Conservation (phyloP, 2,888 invertebrate species). For the Barypeithes pellucidus region DNA sequence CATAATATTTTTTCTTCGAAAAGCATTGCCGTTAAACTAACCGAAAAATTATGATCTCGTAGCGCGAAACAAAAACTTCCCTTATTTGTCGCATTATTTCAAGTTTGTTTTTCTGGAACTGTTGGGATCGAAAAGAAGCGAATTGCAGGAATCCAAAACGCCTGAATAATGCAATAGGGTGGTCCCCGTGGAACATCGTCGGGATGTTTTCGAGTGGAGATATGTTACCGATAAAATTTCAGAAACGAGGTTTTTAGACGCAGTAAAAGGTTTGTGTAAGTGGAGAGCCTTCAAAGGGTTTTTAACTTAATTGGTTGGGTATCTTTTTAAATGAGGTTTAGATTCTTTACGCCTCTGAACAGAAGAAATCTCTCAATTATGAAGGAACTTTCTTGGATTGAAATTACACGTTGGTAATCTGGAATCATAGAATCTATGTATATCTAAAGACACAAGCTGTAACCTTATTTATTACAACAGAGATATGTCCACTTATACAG, state of each 20-base stretch:
- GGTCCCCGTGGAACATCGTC: slow-evolving; percentile 39
- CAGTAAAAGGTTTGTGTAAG: slow-evolving; percentile 44
- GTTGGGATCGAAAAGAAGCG: slow-evolving; percentile 33
- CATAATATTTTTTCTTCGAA: no score
- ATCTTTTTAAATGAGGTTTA: slow-evolving; percentile 16
- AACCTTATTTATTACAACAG: no score
- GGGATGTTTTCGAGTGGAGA: slow-evolving; percentile 48
- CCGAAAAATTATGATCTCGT: background rate
- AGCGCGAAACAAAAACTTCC: slow-evolving; percentile 8
- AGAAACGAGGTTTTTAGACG: slow-evolving; percentile 46
- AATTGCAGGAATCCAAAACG: slow-evolving; percentile 50
- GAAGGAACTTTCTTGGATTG: no score
- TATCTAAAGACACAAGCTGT: no score
- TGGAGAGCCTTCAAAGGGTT: slow-evolving; percentile 38
- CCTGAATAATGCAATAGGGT: slow-evolving; percentile 48
- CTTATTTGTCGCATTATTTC: slow-evolving; percentile 48
- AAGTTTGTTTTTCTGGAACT: slow-evolving; percentile 45
- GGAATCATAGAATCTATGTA: no score
- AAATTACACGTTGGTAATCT: no score
- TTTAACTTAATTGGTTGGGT: slow-evolving; percentile 39
- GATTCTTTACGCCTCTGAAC: background rate
- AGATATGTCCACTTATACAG: no score
- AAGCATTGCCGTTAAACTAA: background rate
- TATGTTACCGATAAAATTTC: slow-evolving; percentile 49
- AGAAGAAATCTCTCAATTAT: no score